Conservation (phyloP, 2,113 vertebrate species). For the Galeopterus variegatus region DNA sequence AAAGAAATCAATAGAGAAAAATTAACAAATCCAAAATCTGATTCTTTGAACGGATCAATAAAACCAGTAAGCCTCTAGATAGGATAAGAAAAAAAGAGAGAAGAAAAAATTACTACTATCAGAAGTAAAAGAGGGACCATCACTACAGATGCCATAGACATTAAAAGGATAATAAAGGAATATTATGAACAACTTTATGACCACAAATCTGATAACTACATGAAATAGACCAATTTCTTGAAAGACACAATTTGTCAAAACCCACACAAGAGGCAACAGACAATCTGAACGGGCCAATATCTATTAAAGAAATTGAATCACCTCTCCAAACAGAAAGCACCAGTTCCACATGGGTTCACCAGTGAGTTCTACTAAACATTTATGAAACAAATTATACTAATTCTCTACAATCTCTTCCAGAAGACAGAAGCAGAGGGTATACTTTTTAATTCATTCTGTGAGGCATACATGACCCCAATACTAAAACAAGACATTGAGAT, state of each 20-base stretch:
- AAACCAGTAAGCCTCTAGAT: too few relatives aligned
- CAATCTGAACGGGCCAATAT: background rate
- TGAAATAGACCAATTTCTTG: background rate
- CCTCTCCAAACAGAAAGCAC: background rate
- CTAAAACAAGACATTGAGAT: background rate
- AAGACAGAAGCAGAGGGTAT: background rate
- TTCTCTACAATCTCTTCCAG: background rate
- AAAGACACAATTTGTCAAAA: background rate
- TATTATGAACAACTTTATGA: background rate
- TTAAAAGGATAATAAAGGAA: background rate
- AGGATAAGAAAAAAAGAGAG: background rate
- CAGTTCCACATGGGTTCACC: background rate
- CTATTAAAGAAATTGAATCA: background rate
- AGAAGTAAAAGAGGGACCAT: background rate
- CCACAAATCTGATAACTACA: background rate
- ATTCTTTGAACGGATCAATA: background rate
- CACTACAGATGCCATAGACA: background rate
- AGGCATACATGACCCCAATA: background rate
- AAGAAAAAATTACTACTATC: background rate
- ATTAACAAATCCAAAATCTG: background rate
- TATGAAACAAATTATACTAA: background rate
- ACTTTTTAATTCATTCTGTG: background rate
- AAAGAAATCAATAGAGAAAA: background rate
- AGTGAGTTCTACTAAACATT: background rate
- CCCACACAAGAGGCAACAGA: background rate